These are phyloP conservation scores for Drosophila murphyi DNA, from an alignment of 1,140 invertebrate genomes.

Conservation along the genomic window DNA sequence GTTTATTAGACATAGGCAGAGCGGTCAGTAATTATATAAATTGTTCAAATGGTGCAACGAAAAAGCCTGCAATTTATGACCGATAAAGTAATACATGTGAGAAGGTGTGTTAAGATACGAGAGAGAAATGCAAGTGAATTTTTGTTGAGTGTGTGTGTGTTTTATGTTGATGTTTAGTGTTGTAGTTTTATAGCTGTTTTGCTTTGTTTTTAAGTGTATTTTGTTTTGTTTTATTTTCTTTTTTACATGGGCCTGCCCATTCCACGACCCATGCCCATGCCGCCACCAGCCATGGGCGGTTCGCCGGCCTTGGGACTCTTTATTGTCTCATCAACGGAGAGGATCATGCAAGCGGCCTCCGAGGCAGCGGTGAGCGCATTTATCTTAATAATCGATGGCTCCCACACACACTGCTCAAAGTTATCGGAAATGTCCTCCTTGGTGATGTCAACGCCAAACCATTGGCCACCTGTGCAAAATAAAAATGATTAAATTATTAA, in stretches of 20 bases:
- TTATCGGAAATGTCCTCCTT: slow-evolving; percentile 98
- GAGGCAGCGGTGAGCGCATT: slow-evolving; percentile 98
- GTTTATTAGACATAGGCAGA: slow-evolving; percentile 70
- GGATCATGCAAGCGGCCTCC: slow-evolving; percentile 97
- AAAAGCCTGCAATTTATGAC: slow-evolving; percentile 48
- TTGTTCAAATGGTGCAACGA: slow-evolving; percentile 47
- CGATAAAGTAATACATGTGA: slow-evolving; percentile 73
- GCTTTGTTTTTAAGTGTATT: slow-evolving; percentile 30
- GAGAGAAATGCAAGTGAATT: slow-evolving; percentile 61
- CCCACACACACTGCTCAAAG: slow-evolving; percentile 97
- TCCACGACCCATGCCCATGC: slow-evolving; percentile 87
- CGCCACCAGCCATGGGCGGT: slow-evolving; percentile 86
- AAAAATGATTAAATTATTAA: slow-evolving; percentile 27
- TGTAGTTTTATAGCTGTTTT: slow-evolving; percentile 8
- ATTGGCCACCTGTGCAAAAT: slow-evolving; percentile 86
- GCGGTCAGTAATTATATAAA: slow-evolving; percentile 57
- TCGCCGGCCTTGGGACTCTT: slow-evolving; percentile 92
- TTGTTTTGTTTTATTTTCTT: slow-evolving; percentile 31
- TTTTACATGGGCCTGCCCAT: slow-evolving; percentile 89
- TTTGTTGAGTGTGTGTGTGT: slow-evolving; percentile 26
- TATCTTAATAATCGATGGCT: slow-evolving; percentile 97
- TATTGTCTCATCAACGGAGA: slow-evolving; percentile 99
- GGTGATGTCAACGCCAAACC: slow-evolving; percentile 98
- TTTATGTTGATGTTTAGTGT: slow-evolving; percentile 50
- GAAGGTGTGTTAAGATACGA: slow-evolving; percentile 63